phyloP scores from a whole-genome alignment of 2,113 vertebrate species.

The Pseudopipra pipra region DNA sequence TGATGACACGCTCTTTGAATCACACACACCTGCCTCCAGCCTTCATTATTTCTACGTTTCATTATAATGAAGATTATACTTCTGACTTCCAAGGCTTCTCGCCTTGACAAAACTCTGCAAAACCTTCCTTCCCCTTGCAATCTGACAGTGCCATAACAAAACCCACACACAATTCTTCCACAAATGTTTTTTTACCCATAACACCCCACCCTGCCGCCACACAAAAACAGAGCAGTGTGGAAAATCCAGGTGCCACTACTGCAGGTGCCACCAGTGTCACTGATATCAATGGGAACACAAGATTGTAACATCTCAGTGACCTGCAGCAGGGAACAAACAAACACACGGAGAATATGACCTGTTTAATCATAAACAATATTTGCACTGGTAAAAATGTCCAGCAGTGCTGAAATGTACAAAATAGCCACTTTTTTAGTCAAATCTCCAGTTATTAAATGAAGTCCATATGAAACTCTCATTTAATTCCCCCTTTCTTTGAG shows the following conservation, averaged over 20 bases:
- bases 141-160: not conserved
- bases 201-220: not conserved
- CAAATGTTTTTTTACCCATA: not conserved
- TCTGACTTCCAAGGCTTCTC: not conserved
- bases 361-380: accelerated
- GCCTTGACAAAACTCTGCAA: not conserved
- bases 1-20: conserved; percentile 3
- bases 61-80: conserved; percentile 21
- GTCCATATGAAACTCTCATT: not conserved
- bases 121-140: not conserved
- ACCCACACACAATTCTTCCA: not conserved
- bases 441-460: not conserved
- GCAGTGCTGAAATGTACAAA: not conserved
- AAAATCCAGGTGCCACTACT: too few relatives aligned
- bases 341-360: accelerated
- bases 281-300: accelerated
- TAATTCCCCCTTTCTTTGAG: not conserved
- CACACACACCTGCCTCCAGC: conserved; percentile 15
- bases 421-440: not conserved
- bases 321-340: not conserved
- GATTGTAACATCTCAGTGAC: not conserved
- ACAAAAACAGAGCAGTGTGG: accelerated
- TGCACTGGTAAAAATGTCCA: not conserved
- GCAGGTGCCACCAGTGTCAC: not conserved
- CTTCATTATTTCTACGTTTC: conserved; percentile 17